Base-by-base conservation (phyloP, 2,113 vertebrate genomes). In the Pseudorhombus dupliciocellatus region DNA sequence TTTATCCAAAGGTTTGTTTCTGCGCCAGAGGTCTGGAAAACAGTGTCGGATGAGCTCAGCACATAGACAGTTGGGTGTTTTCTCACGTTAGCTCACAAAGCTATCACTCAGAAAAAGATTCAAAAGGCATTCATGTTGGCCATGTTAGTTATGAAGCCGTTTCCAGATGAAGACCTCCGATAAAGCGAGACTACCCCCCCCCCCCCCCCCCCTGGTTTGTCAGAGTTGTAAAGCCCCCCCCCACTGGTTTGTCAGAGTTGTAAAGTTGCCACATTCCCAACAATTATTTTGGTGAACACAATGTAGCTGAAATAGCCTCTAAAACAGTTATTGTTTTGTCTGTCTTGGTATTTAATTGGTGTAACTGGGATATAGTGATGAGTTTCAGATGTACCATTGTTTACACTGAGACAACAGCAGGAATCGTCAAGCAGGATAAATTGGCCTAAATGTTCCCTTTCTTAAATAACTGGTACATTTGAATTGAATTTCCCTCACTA, bases 1-100 rank as follows among this genome's bases (percentile, higher is more conserved):
- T 15, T 31, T 48, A 60, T 77, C n/a, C 52, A 58, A 63, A 70
- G n/a, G 18, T 73, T 40, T 75, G 69, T 67, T 48, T 40, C 51
- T 42, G 25, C 46, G 75, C 69, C 73, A 25, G 28, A 65, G 37
- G 70, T 66, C 15, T 79, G 65, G 77, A 73, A 62, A 78, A 79
- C 28, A 51, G 42, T 53, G 52, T 73, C 57, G 40, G 70, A 83
- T 60, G 63, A 81, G 77, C 37, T 70, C 57, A 83, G 18, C 37
- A 44, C 70, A 34, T 44, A 52, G 66, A 75, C n/a, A 59, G 16
- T 1, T 26, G 4, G 46, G 20, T 37, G 48, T 59, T 22, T 64
- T n/a, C 50, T 51, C 1, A 62, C 21, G 37, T 52, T 34, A 40
- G 31, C 30, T 66, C 11, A 31, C 18, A 1, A 1, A 46, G n/a